Evolutionary conservation across 2,888 invertebrate species (phyloP), one percentile per base, ranked within the genome.

Genomic region (Temnothorax unifasciatus): DNA sequence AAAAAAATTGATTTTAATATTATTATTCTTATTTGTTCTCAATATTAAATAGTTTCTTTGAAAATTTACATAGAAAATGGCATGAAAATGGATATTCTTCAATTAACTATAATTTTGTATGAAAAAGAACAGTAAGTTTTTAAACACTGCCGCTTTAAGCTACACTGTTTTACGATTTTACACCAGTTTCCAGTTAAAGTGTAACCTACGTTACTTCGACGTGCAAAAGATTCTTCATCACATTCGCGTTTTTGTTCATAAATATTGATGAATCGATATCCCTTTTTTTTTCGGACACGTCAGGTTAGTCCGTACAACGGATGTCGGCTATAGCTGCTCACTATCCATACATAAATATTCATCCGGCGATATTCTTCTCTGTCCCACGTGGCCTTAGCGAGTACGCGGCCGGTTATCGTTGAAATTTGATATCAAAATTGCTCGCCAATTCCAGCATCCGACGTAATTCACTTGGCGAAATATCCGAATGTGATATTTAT

Each of bases 281-380:
- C 44, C 15, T 68, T 77, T 77, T 77, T n/a, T 77, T 77, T 68
- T 68, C 69, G 57, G 57, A 68, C 44, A 77, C 57, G 44, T 15
- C 52, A 38, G 76, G 18, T 52, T 57, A 77, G 68, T 54, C 77
- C 25, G 68, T 68, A 77, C 69, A 77, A 77, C 57, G 69, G 69
- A 57, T 77, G 77, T 77, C 68, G 44, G 29, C 68, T 68, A 54
- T 41, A 44, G 54, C 61, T 57, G n/a, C 44, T 77, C 69, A n/a
- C 77, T 77, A 77, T 77, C 57, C 77, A 68, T 77, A 77, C 57
- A 77, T 77, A 77, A 77, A 77, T 77, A 77, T 77, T 68, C 77
- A 77, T 77, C n/a, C 77, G 8, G 25, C 38, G 52, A 11, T 68
- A 77, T 77, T 68, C 68, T 77, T 44, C 41, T 77, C 77, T 54